Evolutionary conservation across 2,888 invertebrate genomes (phyloP).

Genomic region (Gryllus longicercus): DNA sequence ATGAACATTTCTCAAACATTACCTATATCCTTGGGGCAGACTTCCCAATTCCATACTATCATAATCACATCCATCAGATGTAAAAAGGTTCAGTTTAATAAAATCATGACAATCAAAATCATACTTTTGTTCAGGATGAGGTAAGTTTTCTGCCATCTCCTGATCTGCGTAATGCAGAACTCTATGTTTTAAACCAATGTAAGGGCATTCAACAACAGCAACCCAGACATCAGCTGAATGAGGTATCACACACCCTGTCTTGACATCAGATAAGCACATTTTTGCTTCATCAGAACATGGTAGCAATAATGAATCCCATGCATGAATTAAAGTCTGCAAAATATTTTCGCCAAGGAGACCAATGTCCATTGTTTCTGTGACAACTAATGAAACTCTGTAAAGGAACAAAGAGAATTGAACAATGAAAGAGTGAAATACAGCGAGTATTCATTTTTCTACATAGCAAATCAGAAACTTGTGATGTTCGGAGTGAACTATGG

Average conservation of each 20-base stretch:
- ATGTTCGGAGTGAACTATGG: too few species aligned
- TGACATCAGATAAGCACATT: too few species aligned
- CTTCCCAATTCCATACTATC: slow-evolving; percentile 65
- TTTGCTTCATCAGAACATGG: slow-evolving; percentile 37
- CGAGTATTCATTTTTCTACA: too few species aligned
- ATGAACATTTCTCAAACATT: neutral
- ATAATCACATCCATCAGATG: slow-evolving; percentile 57
- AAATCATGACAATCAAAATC: slow-evolving; percentile 20
- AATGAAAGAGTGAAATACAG: too few species aligned
- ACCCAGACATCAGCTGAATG: slow-evolving; percentile 60
- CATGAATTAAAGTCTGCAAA: slow-evolving; percentile 64
- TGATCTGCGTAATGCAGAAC: slow-evolving; percentile 40
- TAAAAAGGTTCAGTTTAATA: slow-evolving; percentile 28
- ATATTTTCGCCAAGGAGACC: slow-evolving; percentile 74
- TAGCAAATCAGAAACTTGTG: too few species aligned
- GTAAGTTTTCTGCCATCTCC: slow-evolving; percentile 38
- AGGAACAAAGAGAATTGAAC: neutral
- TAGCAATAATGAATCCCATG: slow-evolving; percentile 60
- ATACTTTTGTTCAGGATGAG: slow-evolving; percentile 31
- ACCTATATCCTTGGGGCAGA: slow-evolving; percentile 48
- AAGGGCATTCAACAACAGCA: slow-evolving; percentile 58
- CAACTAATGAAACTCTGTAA: slow-evolving; percentile 56
- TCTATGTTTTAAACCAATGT: slow-evolving; percentile 52
- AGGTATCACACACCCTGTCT: slow-evolving; percentile 57
- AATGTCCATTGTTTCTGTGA: slow-evolving; percentile 78